Base-by-base conservation (phyloP, 2,888 invertebrate genomes). In the Acleris cristana region DNA sequence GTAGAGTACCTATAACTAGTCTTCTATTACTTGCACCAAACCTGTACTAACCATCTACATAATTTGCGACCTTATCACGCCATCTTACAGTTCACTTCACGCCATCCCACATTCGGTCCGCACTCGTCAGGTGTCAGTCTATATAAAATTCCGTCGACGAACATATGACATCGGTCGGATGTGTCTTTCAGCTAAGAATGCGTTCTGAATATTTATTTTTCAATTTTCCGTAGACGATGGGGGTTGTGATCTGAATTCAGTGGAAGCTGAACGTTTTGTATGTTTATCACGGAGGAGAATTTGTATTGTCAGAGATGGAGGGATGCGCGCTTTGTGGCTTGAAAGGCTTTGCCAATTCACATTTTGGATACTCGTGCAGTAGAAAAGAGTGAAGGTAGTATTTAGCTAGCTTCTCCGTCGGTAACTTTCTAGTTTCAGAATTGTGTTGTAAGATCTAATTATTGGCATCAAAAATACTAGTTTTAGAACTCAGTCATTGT, bases 201-300 rank as follows among this genome's bases (percentile, higher is more conserved):
- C 80, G 84, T 73, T 67, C 76, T 73, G 87, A 85, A 87, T 88
- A 85, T 82, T 84, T 87, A 87, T 83, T 85, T 86, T 86, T 85
- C 87, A 87, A 87, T 87, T 86, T 84, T 76, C 82, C 78, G 34
- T 55, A 55, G 63, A 64, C 64, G 61, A 58, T 57, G 57, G 76
- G 72, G 76, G 72, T 71, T 77, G 78, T 75, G 82, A 77, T 76
- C 70, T 63, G 79, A 83, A 79, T 82, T 78, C 73, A 75, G 76
- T 75, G 75, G 70, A 65, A 63, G 67, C 59, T 60, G 71, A 69
- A 67, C 52, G 49, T 48, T 67, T 58, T 63, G 53, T 63, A 67
- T 67, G 58, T 67, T 54, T 49, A 18, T 53, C 67, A 67, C 67
- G 62, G 57, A 44, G 34, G 30, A 56, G 53, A 62, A 34, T 48